These are phyloP conservation scores for Rhineura floridana DNA, from an alignment of 2,113 vertebrate genomes.

Conservation along the genomic window DNA sequence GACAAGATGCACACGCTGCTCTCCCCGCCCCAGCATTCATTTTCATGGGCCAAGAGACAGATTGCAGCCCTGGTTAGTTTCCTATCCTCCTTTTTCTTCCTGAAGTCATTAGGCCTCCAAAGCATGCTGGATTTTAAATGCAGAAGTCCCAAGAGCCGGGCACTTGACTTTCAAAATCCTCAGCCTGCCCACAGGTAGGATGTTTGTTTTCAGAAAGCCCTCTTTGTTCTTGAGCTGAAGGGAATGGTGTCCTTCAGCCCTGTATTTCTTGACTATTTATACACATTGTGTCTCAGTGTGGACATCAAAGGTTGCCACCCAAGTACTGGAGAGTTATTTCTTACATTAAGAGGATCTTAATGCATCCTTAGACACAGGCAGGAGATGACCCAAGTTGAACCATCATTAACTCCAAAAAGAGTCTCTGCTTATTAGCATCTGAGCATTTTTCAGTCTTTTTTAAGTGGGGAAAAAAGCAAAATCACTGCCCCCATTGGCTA, in stretches of 20 bases:
- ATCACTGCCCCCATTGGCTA: not conserved
- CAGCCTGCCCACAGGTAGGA: not conserved
- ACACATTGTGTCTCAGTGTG: slow-evolving; percentile 33
- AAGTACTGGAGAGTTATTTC: slow-evolving; percentile 51
- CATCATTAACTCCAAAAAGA: slow-evolving; percentile 33
- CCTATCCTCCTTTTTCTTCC: not conserved
- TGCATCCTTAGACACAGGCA: slow-evolving; percentile 16
- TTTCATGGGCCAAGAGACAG: not conserved
- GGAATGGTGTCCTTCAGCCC: slow-evolving; percentile 16
- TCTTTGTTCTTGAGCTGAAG: slow-evolving; percentile 48
- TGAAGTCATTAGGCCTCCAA: not conserved
- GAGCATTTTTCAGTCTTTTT: not conserved
- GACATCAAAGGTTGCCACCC: slow-evolving; percentile 62
- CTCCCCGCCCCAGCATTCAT: too few species aligned
- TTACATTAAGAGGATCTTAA: slow-evolving; percentile 6
- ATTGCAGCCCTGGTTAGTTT: not conserved
- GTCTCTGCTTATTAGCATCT: slow-evolving; percentile 22
- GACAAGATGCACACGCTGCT: not conserved
- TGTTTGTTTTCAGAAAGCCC: slow-evolving; percentile 52
- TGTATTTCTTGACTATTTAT: slow-evolving; percentile 54
- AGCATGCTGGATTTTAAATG: not conserved
- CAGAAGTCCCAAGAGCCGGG: fast-evolving
- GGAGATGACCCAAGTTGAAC: slow-evolving; percentile 21
- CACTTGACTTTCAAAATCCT: fast-evolving
- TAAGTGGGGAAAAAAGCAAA: not conserved